phyloP scores from a whole-genome alignment of 2,888 invertebrate species.

The Dryobotodes eremita region DNA sequence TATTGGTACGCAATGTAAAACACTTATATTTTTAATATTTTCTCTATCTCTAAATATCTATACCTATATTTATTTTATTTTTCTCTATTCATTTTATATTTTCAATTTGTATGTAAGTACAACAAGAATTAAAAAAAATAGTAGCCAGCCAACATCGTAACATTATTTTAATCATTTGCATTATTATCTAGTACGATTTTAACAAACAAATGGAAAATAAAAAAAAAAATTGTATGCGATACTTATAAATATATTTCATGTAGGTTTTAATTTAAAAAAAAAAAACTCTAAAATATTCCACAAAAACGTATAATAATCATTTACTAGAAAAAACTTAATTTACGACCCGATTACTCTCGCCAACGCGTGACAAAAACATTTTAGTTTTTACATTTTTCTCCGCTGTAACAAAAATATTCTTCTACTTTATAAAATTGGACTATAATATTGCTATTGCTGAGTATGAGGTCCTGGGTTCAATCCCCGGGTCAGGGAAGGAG shows the following conservation, averaged over 20 bases:
- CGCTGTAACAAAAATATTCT: constrained; percentile 19
- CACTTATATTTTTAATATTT: too few relatives aligned
- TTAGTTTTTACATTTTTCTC: constrained; percentile 24
- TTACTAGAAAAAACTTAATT: constrained; percentile 47
- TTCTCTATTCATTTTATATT: neutral
- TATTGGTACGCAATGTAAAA: too few relatives aligned
- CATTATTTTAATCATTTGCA: neutral
- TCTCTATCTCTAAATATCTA: too few relatives aligned
- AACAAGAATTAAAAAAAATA: neutral
- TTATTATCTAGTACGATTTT: neutral
- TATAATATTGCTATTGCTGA: neutral
- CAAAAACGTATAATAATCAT: constrained; percentile 26
- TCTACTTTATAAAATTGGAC: neutral
- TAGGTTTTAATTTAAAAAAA: neutral
- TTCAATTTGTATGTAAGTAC: too few relatives aligned
- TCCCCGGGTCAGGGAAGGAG: neutral
- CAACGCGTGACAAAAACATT: constrained; percentile 41
- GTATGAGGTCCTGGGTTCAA: neutral
- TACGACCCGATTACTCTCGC: constrained; percentile 50
- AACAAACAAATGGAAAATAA: neutral
- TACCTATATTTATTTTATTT: too few relatives aligned
- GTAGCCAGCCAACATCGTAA: neutral
- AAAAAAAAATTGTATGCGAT: too few relatives aligned
- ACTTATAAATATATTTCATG: neutral
- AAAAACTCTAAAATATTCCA: constrained; percentile 5